Evolutionary conservation across 1,140 invertebrate species (phyloP).

Genomic region (Nilaparvata lugens): DNA sequence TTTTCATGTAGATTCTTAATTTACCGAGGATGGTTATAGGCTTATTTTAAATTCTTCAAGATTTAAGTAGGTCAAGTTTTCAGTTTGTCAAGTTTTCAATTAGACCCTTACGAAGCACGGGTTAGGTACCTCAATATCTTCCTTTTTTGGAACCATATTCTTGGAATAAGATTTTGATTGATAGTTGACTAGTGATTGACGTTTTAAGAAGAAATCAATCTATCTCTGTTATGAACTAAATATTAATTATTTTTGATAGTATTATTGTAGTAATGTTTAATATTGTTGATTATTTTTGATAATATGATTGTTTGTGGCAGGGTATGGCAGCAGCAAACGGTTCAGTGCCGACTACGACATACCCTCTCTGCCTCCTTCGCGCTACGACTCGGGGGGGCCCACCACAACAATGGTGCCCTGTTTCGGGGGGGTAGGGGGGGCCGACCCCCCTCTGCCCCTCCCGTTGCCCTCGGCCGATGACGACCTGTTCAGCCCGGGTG

Average conservation of each 20-base stretch:
- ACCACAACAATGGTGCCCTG: constrained; percentile 16
- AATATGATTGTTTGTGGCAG: background rate
- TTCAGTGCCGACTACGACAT: constrained; percentile 63
- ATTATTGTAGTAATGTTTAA: background rate
- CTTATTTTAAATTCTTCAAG: no score
- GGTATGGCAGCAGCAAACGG: constrained; percentile 18
- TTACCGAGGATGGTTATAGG: no score
- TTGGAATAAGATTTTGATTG: no score
- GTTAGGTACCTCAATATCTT: no score
- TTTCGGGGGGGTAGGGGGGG: constrained; percentile 12
- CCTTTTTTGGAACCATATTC: no score
- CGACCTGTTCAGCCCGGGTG: constrained; percentile 65
- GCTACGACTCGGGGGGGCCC: constrained; percentile 17
- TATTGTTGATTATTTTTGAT: background rate
- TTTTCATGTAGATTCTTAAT: no score
- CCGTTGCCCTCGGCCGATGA: constrained; percentile 64
- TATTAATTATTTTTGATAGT: background rate
- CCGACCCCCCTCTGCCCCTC: constrained; percentile 54
- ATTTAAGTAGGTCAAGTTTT: no score
- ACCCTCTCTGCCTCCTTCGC: constrained; percentile 40
- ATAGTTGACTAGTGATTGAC: no score
- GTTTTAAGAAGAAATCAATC: no score
- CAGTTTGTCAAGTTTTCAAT: no score
- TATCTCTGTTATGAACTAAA: no score
- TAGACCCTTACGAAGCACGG: no score